Percentiles rank a stretch among this genome's conserved stretches.
These are phyloP conservation scores for Idaea aversata DNA, from an alignment of 2,888 invertebrate species.

Conservation along the genomic window DNA sequence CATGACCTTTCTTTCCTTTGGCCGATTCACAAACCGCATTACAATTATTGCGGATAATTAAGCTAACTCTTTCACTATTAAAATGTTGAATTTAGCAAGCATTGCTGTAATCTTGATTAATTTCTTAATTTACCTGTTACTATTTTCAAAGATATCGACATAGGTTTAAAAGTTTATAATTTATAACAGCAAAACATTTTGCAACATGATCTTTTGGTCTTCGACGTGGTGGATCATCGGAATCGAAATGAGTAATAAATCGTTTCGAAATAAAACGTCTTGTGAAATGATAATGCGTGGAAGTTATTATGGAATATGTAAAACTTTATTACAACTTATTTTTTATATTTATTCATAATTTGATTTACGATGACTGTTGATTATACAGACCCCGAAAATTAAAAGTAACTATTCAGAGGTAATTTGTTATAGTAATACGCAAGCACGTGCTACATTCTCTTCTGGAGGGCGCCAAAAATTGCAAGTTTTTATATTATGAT, in stretches of 20 bases:
- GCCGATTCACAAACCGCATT: neutral
- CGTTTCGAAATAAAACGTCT: neutral
- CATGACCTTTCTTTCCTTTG: neutral
- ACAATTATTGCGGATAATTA: neutral
- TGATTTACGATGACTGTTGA: no score
- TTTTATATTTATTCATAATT: no score
- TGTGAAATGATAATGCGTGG: neutral
- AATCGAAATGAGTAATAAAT: neutral
- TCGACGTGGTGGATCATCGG: neutral
- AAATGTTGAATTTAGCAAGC: neutral
- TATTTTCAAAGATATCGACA: constrained; percentile 1
- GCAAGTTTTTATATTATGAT: no score
- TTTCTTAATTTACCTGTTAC: constrained; percentile 3
- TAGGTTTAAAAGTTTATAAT: neutral
- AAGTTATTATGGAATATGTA: neutral
- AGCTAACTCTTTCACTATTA: neutral
- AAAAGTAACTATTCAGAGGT: no score
- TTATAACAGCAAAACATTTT: neutral
- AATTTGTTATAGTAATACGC: no score
- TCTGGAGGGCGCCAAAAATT: no score
- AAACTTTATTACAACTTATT: no score
- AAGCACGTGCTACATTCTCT: no score
- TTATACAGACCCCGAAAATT: no score
- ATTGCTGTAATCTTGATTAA: constrained; percentile 5
- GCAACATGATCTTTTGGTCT: neutral